Evolutionary conservation across 2,113 vertebrate species (phyloP).

Genomic region (Zosterops borbonicus): DNA sequence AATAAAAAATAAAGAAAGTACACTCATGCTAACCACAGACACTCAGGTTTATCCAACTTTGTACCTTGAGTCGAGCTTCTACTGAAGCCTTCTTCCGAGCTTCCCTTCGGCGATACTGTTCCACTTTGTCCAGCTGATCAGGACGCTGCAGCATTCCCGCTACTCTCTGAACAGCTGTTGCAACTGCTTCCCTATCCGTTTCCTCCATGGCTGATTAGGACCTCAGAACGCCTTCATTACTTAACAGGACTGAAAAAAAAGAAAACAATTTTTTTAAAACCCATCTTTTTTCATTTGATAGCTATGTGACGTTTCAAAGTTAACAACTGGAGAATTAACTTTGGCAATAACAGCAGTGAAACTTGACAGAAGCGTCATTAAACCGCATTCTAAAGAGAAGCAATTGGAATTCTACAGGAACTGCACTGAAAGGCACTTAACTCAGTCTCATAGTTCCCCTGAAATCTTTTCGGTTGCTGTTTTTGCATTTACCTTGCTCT

Average conservation of each 20-base stretch:
- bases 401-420: background rate
- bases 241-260: background rate
- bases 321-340: background rate
- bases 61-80: conserved; percentile 93
- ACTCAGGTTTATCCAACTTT: background rate
- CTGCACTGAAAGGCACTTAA: background rate
- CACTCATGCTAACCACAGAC: background rate
- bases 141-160: conserved; percentile 97
- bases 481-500: background rate
- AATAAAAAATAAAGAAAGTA: background rate
- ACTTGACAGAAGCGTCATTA: background rate
- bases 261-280: background rate
- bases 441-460: background rate
- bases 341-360: background rate
- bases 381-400: background rate
- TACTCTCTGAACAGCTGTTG: conserved; percentile 93
- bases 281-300: background rate
- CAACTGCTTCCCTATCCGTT: conserved; percentile 90
- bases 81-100: conserved; percentile 97
- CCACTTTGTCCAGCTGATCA: conserved; percentile 97
- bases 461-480: background rate
- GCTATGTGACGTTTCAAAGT: background rate
- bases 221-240: conserved; percentile 40
- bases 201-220: conserved; percentile 84
- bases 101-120: conserved; percentile 93